A percentile compares a stretch with the other conserved stretches of the same genome.
phyloP scores from a whole-genome alignment of 92 coral and sea anemone genomes.

The Umimayanthus chanpuru region DNA sequence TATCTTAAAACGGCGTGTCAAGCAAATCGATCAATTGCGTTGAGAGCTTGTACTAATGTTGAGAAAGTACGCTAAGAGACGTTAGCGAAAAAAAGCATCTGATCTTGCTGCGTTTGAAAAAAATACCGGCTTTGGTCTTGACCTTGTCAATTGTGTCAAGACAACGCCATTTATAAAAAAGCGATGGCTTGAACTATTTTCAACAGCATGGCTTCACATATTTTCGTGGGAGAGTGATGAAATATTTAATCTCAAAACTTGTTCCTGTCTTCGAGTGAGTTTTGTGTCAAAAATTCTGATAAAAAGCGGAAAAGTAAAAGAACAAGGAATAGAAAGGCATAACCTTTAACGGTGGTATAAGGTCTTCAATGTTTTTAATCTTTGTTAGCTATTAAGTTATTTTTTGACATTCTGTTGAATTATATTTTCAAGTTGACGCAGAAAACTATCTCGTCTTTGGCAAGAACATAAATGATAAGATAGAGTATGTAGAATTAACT shows the following conservation, averaged over 20 bases:
- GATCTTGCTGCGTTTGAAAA: background rate
- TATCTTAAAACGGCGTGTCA: background rate
- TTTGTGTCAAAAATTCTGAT: background rate
- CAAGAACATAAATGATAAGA: background rate
- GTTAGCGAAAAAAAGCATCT: background rate
- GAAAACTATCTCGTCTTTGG: background rate
- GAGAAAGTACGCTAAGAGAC: background rate
- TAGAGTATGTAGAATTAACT: background rate
- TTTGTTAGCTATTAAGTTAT: background rate
- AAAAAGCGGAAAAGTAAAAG: background rate
- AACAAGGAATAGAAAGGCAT: background rate
- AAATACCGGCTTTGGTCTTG: no score
- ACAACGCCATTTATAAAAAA: slow-evolving; percentile 14
- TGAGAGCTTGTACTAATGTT: background rate
- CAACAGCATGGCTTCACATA: background rate
- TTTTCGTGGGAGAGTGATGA: background rate
- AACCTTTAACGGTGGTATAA: background rate
- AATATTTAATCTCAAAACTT: no score
- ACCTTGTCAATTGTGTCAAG: background rate
- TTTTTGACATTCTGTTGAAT: background rate
- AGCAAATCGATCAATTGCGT: background rate
- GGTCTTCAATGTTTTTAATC: background rate
- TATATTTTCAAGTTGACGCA: background rate
- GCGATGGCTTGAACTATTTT: background rate
- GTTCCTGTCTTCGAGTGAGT: background rate